Evolutionary conservation across 2,113 vertebrate genomes (phyloP).

Genomic region (Crotalus horridus): DNA sequence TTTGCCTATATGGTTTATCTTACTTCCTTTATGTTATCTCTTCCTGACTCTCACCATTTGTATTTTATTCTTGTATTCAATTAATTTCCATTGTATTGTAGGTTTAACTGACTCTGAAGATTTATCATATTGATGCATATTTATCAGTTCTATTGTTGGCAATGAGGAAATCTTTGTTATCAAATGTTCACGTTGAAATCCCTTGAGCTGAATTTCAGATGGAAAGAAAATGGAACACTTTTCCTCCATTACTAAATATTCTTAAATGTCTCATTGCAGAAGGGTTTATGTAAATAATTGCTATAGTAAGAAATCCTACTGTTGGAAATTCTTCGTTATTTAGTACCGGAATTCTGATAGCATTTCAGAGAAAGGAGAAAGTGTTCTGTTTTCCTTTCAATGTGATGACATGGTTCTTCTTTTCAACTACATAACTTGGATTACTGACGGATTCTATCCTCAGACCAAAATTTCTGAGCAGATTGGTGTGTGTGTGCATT

Average conservation of each 20-base stretch:
- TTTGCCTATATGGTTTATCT: too few relatives aligned
- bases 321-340: not conserved
- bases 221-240: not conserved
- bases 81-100: too few relatives aligned
- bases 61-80: too few relatives aligned
- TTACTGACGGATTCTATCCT: not conserved
- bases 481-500: not conserved
- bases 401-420: not conserved
- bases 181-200: not conserved
- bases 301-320: not conserved
- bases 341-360: not conserved
- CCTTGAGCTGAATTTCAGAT: not conserved
- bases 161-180: not conserved
- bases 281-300: not conserved
- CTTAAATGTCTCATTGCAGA: not conserved
- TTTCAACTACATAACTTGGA: not conserved
- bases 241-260: not conserved
- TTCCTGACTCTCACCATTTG: too few relatives aligned
- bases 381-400: not conserved
- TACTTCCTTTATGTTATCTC: too few relatives aligned
- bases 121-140: too few relatives aligned
- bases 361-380: not conserved
- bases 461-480: not conserved
- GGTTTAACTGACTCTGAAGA: too few relatives aligned
- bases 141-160: not conserved